These are phyloP conservation scores for Orcinus orca DNA, from an alignment of 2,113 vertebrate species.

Conservation along the genomic window DNA sequence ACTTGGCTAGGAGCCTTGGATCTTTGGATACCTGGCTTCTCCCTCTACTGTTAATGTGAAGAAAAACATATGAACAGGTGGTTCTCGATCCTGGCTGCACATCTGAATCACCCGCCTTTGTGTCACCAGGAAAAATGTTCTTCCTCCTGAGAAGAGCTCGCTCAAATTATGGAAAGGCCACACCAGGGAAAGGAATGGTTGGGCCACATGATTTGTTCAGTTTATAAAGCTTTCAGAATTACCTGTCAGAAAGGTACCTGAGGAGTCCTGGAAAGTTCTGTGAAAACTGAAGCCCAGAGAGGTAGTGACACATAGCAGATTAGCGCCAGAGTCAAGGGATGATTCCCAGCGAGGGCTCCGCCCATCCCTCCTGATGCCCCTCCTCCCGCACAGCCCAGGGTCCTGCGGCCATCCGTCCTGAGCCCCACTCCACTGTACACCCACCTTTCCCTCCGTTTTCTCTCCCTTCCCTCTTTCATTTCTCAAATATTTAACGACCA, in stretches of 20 bases:
- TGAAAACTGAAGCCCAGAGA: neutral
- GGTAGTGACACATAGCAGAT: neutral
- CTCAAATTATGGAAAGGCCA: neutral
- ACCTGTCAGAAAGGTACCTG: neutral
- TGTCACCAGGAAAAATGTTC: neutral
- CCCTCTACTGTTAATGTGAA: neutral
- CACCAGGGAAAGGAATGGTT: neutral
- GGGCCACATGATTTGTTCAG: neutral
- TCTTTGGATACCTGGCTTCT: neutral
- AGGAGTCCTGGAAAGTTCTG: neutral
- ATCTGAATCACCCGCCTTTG: neutral
- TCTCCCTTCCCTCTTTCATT: neutral
- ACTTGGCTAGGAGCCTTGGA: neutral
- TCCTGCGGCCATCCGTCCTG: fast-evolving
- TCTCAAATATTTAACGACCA: neutral
- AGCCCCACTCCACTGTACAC: fast-evolving
- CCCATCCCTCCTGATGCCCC: fast-evolving
- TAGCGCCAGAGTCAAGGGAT: neutral
- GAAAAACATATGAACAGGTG: neutral
- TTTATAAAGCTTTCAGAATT: neutral
- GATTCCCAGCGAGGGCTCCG: fast-evolving
- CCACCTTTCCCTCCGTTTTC: neutral
- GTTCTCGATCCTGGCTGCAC: neutral
- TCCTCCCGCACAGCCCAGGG: neutral
- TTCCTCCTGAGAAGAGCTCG: neutral